Evolutionary conservation across 1,140 invertebrate genomes (phyloP).

Genomic region (Luehdorfia chinensis): DNA sequence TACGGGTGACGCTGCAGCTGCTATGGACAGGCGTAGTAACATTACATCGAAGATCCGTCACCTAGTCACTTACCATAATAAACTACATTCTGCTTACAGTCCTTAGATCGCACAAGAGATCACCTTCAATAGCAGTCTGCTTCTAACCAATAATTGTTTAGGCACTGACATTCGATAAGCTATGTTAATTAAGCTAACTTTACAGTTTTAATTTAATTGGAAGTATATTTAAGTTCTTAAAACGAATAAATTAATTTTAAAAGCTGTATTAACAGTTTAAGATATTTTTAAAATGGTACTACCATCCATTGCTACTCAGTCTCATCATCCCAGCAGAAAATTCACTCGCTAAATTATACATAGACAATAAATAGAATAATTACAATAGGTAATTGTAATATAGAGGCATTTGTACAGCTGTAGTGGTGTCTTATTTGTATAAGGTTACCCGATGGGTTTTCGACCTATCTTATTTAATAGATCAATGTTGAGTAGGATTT

Average conservation of each 20-base stretch:
- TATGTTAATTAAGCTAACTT: background rate
- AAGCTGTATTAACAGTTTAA: background rate
- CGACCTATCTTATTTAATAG: too few relatives aligned
- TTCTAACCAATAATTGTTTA: background rate
- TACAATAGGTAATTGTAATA: conserved; percentile 3
- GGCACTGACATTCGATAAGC: background rate
- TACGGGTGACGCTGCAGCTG: too few relatives aligned
- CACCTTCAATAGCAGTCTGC: background rate
- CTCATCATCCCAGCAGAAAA: conserved; percentile 1
- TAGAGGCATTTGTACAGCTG: conserved; percentile 4
- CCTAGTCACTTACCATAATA: too few relatives aligned
- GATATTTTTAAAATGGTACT: background rate
- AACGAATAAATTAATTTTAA: background rate
- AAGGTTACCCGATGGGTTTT: too few relatives aligned
- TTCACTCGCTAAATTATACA: background rate
- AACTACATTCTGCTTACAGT: background rate
- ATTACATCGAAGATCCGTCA: too few relatives aligned
- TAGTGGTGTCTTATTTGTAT: background rate
- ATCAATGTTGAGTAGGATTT: background rate
- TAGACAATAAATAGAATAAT: conserved; percentile 3
- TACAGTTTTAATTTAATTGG: conserved; percentile 2
- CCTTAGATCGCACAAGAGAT: background rate
- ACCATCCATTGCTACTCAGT: conserved; percentile 5
- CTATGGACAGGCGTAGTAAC: too few relatives aligned
- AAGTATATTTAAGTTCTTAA: conserved; percentile 5